Percentiles rank a stretch among this genome's conserved stretches.
phyloP scores from a whole-genome alignment of 2,797 vertebrate genomes.

The Lutra lutra region DNA sequence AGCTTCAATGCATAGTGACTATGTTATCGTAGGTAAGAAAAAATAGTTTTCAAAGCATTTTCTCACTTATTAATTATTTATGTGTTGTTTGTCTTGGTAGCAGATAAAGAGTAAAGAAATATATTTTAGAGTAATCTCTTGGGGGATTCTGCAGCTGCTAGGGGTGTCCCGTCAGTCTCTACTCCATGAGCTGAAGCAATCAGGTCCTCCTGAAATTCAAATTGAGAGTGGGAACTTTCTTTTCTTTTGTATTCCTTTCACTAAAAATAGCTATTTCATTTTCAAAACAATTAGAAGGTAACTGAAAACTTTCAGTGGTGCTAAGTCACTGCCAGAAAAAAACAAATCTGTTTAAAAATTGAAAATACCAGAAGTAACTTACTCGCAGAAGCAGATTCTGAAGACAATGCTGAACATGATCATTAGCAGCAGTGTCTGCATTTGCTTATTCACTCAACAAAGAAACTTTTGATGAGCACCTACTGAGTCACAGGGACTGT shows the following conservation, averaged over 20 bases:
- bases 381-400: neutral
- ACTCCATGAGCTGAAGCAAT: slow-evolving; percentile 53
- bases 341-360: slow-evolving; percentile 1
- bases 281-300: slow-evolving; percentile 60
- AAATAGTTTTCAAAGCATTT: neutral
- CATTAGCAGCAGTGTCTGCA: neutral
- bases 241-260: slow-evolving; percentile 49
- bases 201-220: slow-evolving; percentile 55
- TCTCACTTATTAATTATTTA: neutral
- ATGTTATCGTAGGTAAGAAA: neutral
- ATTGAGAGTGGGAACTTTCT: slow-evolving; percentile 31
- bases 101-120: neutral
- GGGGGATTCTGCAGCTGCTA: neutral
- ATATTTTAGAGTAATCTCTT: neutral
- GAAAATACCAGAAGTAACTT: neutral
- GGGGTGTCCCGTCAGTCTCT: neutral
- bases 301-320: slow-evolving; percentile 54
- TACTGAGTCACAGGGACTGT: neutral
- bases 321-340: slow-evolving; percentile 63
- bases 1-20: neutral
- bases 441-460: slow-evolving; percentile 37
- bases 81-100: neutral
- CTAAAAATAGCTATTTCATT: slow-evolving; percentile 54
- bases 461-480: slow-evolving; percentile 10
- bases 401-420: neutral